Evolutionary conservation across 2,888 invertebrate species (phyloP).

Genomic region (Parapristionchus giblindavisi): DNA sequence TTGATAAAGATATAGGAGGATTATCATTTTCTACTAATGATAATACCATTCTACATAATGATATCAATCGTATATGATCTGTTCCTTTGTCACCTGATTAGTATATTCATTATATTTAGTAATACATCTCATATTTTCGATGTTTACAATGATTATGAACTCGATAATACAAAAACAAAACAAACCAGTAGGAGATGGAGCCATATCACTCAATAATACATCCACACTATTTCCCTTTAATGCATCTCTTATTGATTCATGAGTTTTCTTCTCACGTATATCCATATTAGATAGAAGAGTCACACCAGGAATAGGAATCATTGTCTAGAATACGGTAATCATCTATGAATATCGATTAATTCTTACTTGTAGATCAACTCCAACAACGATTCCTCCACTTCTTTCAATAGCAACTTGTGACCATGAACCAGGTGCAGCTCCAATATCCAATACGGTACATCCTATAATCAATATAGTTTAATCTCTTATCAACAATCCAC

Average conservation of each 20-base stretch:
- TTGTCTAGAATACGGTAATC: conserved; percentile 47
- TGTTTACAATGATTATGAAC: background rate
- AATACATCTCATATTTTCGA: background rate
- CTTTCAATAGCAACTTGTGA: conserved; percentile 63
- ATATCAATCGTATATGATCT: conserved; percentile 63
- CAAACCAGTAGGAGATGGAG: conserved; percentile 67
- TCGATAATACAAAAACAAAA: background rate
- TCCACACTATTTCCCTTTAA: conserved; percentile 57
- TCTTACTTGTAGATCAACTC: conserved; percentile 61
- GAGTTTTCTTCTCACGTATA: conserved; percentile 51
- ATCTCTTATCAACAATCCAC: background rate
- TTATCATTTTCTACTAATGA: conserved; percentile 22
- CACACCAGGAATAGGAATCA: conserved; percentile 61
- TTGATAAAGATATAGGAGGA: conserved; percentile 50
- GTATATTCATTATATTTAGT: background rate
- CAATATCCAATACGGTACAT: conserved; percentile 58
- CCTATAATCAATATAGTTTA: conserved; percentile 38
- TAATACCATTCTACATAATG: conserved; percentile 55
- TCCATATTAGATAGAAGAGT: conserved; percentile 61
- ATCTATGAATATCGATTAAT: background rate
- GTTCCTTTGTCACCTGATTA: conserved; percentile 50
- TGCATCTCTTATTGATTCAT: conserved; percentile 48
- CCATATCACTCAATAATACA: conserved; percentile 69
- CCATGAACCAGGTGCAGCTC: conserved; percentile 69
- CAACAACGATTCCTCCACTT: conserved; percentile 55